Percentiles rank a stretch among this genome's conserved stretches.
phyloP scores from a whole-genome alignment of 1,140 invertebrate genomes.

The Diprion similis region DNA sequence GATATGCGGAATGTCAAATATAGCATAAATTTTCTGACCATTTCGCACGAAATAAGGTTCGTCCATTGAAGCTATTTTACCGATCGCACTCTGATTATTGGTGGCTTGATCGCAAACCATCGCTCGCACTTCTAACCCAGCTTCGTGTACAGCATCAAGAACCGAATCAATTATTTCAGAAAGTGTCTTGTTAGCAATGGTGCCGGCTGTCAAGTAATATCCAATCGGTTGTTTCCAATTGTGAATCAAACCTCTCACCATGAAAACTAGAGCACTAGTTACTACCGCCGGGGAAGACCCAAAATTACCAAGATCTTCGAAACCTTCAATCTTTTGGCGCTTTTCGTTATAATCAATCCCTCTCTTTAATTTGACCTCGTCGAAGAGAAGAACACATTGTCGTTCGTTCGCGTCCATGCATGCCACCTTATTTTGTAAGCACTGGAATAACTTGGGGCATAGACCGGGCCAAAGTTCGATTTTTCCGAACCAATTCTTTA shows the following conservation, averaged over 20 bases:
- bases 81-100: constrained; percentile 23
- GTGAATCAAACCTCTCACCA: constrained; percentile 19
- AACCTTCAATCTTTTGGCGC: constrained; percentile 25
- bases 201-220: constrained; percentile 23
- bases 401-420: no score
- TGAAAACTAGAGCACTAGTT: constrained; percentile 28
- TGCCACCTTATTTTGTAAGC: no score
- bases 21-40: not conserved
- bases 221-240: constrained; percentile 27
- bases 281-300: constrained; percentile 13
- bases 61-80: constrained; percentile 14
- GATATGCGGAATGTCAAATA: no score
- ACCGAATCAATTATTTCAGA: constrained; percentile 8
- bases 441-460: no score
- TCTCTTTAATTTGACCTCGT: no score
- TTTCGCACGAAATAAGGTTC: constrained; percentile 24
- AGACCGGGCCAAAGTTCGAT: no score
- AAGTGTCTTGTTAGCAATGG: constrained; percentile 12
- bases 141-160: not conserved
- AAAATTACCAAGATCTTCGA: constrained; percentile 28
- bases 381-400: no score
- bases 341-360: no score
- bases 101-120: constrained; percentile 23
- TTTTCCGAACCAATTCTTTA: no score
- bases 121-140: not conserved